Evolutionary conservation across 2,888 invertebrate genomes (phyloP), one percentile per base, ranked within the genome.

Genomic region (Orthosia gothica): DNA sequence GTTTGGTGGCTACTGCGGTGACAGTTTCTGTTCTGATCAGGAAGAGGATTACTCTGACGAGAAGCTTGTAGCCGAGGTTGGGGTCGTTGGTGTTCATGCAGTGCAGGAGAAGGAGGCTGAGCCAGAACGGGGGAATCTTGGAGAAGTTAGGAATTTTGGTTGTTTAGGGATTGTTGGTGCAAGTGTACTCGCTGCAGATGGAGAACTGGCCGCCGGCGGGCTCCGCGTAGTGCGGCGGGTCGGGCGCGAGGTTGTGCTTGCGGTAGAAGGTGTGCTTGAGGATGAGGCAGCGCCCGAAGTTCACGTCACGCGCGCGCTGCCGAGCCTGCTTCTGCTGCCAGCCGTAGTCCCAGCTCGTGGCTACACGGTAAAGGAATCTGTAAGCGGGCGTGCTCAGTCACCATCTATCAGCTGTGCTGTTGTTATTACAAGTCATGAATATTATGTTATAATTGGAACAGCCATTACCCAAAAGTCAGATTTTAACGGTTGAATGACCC

Each of bases 231-330:
- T 97, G 96, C 5, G 93, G 93, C 0, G 97, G 97, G 90, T 97
- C 97, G 13, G 96, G 95, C 7, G 92, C 96, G 15, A 97, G 91
- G 77, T 97, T 97, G 83, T 95, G 96, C 88, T 96, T 95, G 67
- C 97, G 93, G 90, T 97, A 97, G 91, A 97, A 97, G 0, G 97
- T 97, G 74, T 97, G 95, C 13, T 94, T 93, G 16, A 97, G 91
- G 18, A 97, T 94, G 67, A 96, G 95, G 85, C 95, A 94, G 74
- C 97, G 95, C 2, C 97, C 97, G 81, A 85, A 94, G 89, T 96
- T 95, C 16, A 93, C 89, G 78, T 97, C 94, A 23, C 94, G 92
- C 0, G 93, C 90, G 2, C 85, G 91, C 62, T 91, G 69, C 12
- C 89, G 88, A 0, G 94, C 89, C 49, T 92, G 88, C 90, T 95